Evolutionary conservation across 2,797 vertebrate genomes (phyloP), one percentile per base, ranked within the genome.

Genomic region (Ctenosaura bakeri): DNA sequence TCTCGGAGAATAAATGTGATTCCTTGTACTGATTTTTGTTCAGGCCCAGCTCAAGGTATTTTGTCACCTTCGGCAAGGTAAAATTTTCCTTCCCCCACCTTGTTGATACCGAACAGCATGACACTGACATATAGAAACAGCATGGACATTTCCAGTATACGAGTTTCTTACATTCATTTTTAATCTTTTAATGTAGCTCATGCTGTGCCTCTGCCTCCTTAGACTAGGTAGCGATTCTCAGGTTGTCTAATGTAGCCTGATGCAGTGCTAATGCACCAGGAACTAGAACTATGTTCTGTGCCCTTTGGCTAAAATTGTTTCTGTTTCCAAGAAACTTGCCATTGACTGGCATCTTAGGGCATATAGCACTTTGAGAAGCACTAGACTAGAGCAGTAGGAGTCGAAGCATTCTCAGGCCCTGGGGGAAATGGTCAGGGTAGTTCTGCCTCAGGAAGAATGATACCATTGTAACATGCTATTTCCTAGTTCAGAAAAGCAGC

Each of bases 101-200:
- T 26, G 29, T 50, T 69, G 26, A 56, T 69, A 26, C 88, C 64
- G 10, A 54, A 54, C 71, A 78, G 64, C 16, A 69, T 77, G 16
- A 26, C 8, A 1, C 9, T 42, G 1, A 5, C 50, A 71, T 29
- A 86, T 1, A 24, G 46, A 77, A 66, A 84, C n/a, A 50, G 62
- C 38, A 26, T 18, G 20, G 42, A 42, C 1, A 46, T 62, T 46
- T 35, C 38, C 7, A 46, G 3, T 2, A 10, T 59, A 59, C 52
- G 59, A 42, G 38, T 62, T 89, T 50, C 52, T 88, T 62, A 88
- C 0, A 73, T 90, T 59, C 77, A 14, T n/a, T 71, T 85, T 81
- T 59, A 59, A 62, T 81, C 9, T 80, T 38, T 59, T 85, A 83
- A 38, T 10, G 12, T 50, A 66, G 35, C 8, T 85, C 73, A 42